A percentile compares a stretch with the other conserved stretches of the same genome.
These are phyloP conservation scores for Pantala flavescens DNA, from an alignment of 1,140 invertebrate species.

Conservation along the genomic window DNA sequence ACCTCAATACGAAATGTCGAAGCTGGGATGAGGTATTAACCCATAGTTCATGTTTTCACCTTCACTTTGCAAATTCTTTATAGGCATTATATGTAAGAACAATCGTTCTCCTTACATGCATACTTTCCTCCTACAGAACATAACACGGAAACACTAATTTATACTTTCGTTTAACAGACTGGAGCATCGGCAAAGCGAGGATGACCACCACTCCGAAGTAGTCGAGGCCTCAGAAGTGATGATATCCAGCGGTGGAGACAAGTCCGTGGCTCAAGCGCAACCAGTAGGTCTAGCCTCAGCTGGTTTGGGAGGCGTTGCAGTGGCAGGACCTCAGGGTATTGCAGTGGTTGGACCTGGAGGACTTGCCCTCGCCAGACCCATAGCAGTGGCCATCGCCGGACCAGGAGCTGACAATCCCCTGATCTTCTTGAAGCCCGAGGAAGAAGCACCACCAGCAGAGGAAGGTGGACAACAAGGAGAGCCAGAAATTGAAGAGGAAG, in stretches of 20 bases:
- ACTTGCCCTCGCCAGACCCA: slow-evolving; percentile 51
- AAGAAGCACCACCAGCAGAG: slow-evolving; percentile 23
- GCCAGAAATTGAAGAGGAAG: slow-evolving; percentile 6
- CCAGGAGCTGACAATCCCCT: slow-evolving; percentile 43
- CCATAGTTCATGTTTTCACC: too few relatives aligned
- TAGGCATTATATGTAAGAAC: too few relatives aligned
- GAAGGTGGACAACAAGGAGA: slow-evolving; percentile 27
- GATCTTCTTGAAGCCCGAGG: slow-evolving; percentile 27
- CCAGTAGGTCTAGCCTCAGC: slow-evolving; percentile 48
- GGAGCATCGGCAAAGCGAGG: neutral
- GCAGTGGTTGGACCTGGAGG: slow-evolving; percentile 54
- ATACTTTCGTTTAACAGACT: neutral
- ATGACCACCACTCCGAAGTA: neutral
- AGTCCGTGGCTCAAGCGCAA: slow-evolving; percentile 55
- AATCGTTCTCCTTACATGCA: too few relatives aligned
- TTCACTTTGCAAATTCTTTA: too few relatives aligned
- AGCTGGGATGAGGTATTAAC: too few relatives aligned
- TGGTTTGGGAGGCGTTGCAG: slow-evolving; percentile 50
- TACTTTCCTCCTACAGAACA: too few relatives aligned
- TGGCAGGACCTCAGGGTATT: slow-evolving; percentile 52
- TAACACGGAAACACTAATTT: too few relatives aligned
- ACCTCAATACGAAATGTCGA: too few relatives aligned
- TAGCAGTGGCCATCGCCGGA: slow-evolving; percentile 58
- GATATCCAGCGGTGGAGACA: slow-evolving; percentile 40
- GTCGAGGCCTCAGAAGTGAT: slow-evolving; percentile 36